phyloP scores from a whole-genome alignment of 2,888 invertebrate species.

The Cordilura impudica region DNA sequence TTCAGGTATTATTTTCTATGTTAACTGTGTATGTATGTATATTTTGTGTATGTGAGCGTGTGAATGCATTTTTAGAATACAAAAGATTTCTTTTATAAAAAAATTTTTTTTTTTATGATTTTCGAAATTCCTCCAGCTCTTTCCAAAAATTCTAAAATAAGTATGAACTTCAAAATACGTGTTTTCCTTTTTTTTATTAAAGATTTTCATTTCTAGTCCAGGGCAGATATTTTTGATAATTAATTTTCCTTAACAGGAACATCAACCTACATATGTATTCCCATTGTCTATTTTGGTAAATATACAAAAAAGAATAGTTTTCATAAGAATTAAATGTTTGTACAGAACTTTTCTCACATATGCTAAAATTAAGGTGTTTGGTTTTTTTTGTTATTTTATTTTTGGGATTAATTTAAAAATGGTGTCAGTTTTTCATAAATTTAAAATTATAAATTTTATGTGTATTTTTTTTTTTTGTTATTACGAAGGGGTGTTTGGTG shows the following conservation, averaged over 20 bases:
- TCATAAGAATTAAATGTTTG: not conserved
- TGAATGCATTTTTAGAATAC: too few relatives aligned
- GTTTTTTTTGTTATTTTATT: constrained; percentile 15
- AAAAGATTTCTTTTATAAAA: not conserved
- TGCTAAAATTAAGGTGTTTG: constrained; percentile 29
- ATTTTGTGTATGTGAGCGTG: constrained; percentile 1
- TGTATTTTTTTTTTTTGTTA: constrained; percentile 12
- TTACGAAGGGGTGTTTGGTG: constrained; percentile 40
- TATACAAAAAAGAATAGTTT: too few relatives aligned
- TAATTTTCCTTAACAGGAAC: too few relatives aligned
- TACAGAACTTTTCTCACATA: constrained; percentile 4
- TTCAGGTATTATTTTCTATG: constrained; percentile 82
- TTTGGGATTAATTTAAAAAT: not conserved
- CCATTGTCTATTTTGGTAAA: constrained; percentile 1
- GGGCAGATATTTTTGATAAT: too few relatives aligned
- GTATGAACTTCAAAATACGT: too few relatives aligned
- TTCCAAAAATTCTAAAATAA: not conserved
- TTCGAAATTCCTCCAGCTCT: not conserved
- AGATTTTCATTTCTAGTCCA: too few relatives aligned
- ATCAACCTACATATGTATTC: not conserved
- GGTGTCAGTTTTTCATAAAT: constrained; percentile 22
- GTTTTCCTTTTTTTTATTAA: too few relatives aligned
- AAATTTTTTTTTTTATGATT: not conserved
- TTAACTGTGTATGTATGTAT: constrained; percentile 61
- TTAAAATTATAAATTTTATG: not conserved